Evolutionary conservation across 2,797 vertebrate species (phyloP).

Genomic region (Esox masquinongy): DNA sequence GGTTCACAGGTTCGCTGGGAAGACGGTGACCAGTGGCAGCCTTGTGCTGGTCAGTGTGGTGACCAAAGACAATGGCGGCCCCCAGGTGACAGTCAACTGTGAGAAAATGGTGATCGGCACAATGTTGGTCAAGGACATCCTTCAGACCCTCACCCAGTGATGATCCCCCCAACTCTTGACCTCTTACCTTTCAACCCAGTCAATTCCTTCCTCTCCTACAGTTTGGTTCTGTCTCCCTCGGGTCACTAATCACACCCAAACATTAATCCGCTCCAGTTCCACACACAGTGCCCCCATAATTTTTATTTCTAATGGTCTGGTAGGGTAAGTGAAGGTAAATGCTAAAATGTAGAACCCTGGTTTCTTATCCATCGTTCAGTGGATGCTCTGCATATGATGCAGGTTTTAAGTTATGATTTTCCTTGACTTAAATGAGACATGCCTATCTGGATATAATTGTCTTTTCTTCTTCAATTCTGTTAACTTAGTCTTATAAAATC

Average conservation of each 20-base stretch:
- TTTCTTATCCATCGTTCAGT: background rate
- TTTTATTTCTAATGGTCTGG: background rate
- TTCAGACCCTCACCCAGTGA: slow-evolving; percentile 88
- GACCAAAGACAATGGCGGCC: slow-evolving; percentile 66
- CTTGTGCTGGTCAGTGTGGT: slow-evolving; percentile 90
- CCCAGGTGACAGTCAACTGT: slow-evolving; percentile 91
- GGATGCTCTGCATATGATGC: background rate
- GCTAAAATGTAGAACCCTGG: background rate
- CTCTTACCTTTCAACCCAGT: slow-evolving; percentile 15
- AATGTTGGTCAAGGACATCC: slow-evolving; percentile 94
- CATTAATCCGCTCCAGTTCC: background rate
- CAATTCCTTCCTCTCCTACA: background rate
- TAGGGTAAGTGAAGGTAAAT: background rate
- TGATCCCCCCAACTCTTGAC: slow-evolving; percentile 7
- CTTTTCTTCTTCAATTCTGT: background rate
- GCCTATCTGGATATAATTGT: background rate
- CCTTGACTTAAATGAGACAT: background rate
- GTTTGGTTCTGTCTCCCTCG: background rate
- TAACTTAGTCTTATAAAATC: background rate
- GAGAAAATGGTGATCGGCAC: slow-evolving; percentile 99
- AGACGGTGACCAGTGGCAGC: slow-evolving; percentile 88
- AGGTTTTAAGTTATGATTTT: background rate
- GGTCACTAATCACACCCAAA: background rate
- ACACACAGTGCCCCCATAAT: background rate
- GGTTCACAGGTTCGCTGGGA: slow-evolving; percentile 85